phyloP scores from a whole-genome alignment of 2,888 invertebrate species.

The Apamea monoglypha region DNA sequence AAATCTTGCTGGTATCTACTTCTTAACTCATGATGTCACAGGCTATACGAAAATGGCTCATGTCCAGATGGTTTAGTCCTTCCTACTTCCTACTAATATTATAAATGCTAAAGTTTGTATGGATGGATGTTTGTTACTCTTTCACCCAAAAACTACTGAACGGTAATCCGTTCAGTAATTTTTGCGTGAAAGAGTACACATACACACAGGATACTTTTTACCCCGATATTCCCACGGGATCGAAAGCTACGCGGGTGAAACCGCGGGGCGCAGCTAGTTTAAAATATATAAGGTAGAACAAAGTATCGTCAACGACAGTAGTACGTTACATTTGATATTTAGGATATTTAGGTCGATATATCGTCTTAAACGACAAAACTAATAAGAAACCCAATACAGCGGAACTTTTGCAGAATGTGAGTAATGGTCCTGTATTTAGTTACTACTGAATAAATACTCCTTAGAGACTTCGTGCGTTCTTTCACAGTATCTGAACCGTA shows the following conservation, averaged over 20 bases:
- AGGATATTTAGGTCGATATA: constrained; percentile 26
- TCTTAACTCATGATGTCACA: background rate
- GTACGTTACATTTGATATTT: constrained; percentile 20
- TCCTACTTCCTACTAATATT: too few species aligned
- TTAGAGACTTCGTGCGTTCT: background rate
- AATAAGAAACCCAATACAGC: constrained; percentile 47
- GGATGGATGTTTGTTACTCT: too few species aligned
- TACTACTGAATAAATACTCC: constrained; percentile 28
- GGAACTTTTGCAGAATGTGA: constrained; percentile 31
- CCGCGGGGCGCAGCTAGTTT: too few species aligned
- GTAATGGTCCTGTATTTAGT: constrained; percentile 39
- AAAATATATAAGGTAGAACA: constrained; percentile 6
- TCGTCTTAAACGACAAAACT: constrained; percentile 16
- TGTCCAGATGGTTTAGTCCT: background rate
- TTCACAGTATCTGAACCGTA: constrained; percentile 10
- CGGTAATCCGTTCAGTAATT: too few species aligned
- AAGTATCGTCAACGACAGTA: background rate
- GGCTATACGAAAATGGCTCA: background rate
- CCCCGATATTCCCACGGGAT: too few species aligned
- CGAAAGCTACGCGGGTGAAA: too few species aligned
- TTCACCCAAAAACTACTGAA: too few species aligned
- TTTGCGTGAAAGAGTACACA: too few species aligned
- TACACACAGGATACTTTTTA: too few species aligned
- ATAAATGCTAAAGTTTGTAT: too few species aligned
- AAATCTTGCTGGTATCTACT: background rate